Evolutionary conservation across 1,140 invertebrate species (phyloP), one percentile per base, ranked within the genome.

Genomic region (Melanaphis sacchari): DNA sequence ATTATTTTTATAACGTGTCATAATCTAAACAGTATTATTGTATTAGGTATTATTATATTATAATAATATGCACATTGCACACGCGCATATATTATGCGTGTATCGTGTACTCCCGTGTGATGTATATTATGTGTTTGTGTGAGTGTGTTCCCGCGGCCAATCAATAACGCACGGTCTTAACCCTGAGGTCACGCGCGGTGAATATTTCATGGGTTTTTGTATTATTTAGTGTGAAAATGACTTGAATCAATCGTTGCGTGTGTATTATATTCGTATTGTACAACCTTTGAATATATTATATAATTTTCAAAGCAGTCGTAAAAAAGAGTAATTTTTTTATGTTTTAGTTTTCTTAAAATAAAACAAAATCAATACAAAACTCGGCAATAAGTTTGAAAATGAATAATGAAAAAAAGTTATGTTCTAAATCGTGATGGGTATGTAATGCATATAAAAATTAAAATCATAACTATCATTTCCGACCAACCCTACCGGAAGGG

Each of bases 161-260:
- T 90, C 89, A 90, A 90, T 90, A 90, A 90, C 89, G 54, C 26
- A 66, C 52, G 89, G 89, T 90, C 38, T 66, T 90, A 90, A 90
- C 89, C 89, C 89, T 90, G 59, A 59, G 89, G 52, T 26, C 89
- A 90, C 89, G 89, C 54, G 89, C 54, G 89, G 89, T 90, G 89
- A 90, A 90, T 90, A 90, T 90, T 90, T 90, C 41, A 90, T 66
- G 54, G 24, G 89, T 41, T 59, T 90, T 89, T 89, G n/a, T 88
- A 66, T 90, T 90, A 66, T 90, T 90, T 90, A 90, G 52, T 66
- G 89, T 66, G 52, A 90, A 90, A 66, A 90, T 54, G 54, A 90
- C 89, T 90, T 90, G 52, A 90, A 90, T 90, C 52, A 90, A 90
- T 90, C 89, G 52, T 90, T 54, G 38, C 52, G 52, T 41, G 89